phyloP scores from a whole-genome alignment of 2,888 invertebrate species.

The Thecophora atra region DNA sequence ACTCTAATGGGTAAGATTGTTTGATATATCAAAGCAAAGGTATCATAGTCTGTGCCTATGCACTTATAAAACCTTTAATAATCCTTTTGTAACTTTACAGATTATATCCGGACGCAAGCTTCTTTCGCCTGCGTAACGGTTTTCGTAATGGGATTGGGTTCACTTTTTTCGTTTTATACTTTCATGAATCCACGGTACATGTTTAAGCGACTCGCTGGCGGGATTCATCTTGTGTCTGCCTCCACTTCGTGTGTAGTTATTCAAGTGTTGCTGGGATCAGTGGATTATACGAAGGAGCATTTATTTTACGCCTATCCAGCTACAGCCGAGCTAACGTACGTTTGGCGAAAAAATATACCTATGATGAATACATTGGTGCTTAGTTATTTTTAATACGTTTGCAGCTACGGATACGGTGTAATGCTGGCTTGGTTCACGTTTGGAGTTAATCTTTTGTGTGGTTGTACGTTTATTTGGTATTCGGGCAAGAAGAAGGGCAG shows the following conservation, averaged over 20 bases:
- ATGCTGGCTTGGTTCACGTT: conserved; percentile 83
- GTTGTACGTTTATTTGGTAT: conserved; percentile 79
- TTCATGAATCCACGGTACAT: conserved; percentile 86
- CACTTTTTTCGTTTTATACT: conserved; percentile 84
- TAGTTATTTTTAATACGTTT: conserved; percentile 19
- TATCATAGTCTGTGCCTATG: too few species aligned
- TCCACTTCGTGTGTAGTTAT: conserved; percentile 83
- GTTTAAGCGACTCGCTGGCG: conserved; percentile 87
- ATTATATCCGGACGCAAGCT: conserved; percentile 84
- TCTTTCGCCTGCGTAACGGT: conserved; percentile 85
- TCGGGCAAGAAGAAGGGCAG: conserved; percentile 87
- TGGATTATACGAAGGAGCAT: conserved; percentile 76
- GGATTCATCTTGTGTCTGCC: conserved; percentile 85
- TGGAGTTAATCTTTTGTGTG: conserved; percentile 73
- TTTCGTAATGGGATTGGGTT: conserved; percentile 82
- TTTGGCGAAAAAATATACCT: not conserved
- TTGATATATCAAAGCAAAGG: not conserved
- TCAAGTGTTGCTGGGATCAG: conserved; percentile 80
- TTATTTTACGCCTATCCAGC: conserved; percentile 75
- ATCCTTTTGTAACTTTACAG: conserved; percentile 65
- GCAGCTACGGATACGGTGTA: conserved; percentile 77
- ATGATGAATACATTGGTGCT: too few species aligned
- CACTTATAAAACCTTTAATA: too few species aligned
- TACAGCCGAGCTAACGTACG: conserved; percentile 71
- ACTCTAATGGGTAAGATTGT: conserved; percentile 69